Evolutionary conservation across 2,888 invertebrate species (phyloP), one percentile per base, ranked within the genome.

Genomic region (Gerosis bhagava): DNA sequence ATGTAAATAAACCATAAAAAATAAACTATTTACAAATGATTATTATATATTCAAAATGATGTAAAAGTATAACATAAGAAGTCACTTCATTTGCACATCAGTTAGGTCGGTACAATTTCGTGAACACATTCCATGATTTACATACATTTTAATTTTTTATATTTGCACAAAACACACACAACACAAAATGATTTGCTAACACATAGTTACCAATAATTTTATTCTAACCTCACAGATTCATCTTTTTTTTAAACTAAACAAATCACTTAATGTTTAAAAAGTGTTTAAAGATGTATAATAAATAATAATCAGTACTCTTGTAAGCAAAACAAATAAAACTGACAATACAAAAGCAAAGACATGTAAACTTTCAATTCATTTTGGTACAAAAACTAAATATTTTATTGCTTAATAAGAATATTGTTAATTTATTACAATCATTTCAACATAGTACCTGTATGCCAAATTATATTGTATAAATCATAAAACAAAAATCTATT

Each of bases 11-110:
- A 74, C 56, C 68, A 67, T 73, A 81, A 77, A 83, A 82, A 81
- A 78, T 70, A 70, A 72, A 77, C 56, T 82, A 83, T 83, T 73
- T 83, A 84, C 83, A 82, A 63, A 63, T 60, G 74, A 78, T 72
- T 63, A 44, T 50, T 58, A 51, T 34, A 50, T 47, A 43, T 48
- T 11, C 8, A 15, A 19, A 24, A 37, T 25, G 17, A 39, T 25
- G 25, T 31, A 32, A 50, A 56, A 54, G 24, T 34, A 48, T n/a
- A 31, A 11, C 26, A 35, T 25, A 16, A 22, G 8, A 37, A 40
- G 28, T 11, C 28, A 29, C 36, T n/a, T 28, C 11, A 12, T 1
- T 17, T 16, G n/a, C 8, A 22, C 15, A 8, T n/a, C 8, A 26
- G 11, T 25, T 26, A 34, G 28, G 19, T 19, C 17, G 12, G 28